Percentiles rank a stretch among this genome's conserved stretches.
Evolutionary conservation across 2,888 invertebrate species (phyloP).

Genomic region (Diachrysia chrysitis): DNA sequence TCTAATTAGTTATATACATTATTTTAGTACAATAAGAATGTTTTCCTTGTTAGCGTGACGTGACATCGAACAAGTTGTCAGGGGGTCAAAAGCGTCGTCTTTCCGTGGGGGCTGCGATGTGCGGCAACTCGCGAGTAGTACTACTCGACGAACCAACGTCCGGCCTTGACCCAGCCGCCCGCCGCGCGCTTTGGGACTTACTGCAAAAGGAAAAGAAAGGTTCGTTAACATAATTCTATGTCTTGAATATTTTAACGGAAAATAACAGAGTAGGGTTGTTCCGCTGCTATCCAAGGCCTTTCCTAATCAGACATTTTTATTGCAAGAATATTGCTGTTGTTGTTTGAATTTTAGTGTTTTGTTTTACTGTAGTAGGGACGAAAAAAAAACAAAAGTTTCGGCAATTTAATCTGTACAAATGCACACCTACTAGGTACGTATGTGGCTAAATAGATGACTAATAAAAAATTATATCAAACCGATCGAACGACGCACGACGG

Average conservation of each 20-base stretch:
- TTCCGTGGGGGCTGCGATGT: constrained; percentile 96
- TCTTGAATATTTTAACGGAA: not conserved
- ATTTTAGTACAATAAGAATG: not conserved
- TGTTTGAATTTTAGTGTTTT: not conserved
- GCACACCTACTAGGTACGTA: too few relatives aligned
- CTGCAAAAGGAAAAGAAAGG: constrained; percentile 92
- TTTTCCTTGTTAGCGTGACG: constrained; percentile 80
- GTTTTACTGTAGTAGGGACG: not conserved
- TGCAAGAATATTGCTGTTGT: not conserved
- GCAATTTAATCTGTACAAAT: too few relatives aligned
- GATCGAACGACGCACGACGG: not conserved
- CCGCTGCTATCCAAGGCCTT: constrained; percentile 1
- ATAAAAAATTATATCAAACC: too few relatives aligned
- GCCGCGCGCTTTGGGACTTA: constrained; percentile 96
- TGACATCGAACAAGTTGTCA: constrained; percentile 91
- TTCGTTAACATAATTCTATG: constrained; percentile 42
- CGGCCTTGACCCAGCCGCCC: constrained; percentile 96
- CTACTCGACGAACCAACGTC: constrained; percentile 96
- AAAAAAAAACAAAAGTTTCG: not conserved
- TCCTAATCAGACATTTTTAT: not conserved
- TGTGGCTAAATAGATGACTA: too few relatives aligned
- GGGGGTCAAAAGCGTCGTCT: constrained; percentile 98
- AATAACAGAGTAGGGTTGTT: constrained; percentile 1
- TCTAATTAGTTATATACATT: not conserved
- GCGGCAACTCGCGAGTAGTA: constrained; percentile 93